These are phyloP conservation scores for Nesidiocoris tenuis DNA, from an alignment of 2,888 invertebrate species.

Conservation along the genomic window DNA sequence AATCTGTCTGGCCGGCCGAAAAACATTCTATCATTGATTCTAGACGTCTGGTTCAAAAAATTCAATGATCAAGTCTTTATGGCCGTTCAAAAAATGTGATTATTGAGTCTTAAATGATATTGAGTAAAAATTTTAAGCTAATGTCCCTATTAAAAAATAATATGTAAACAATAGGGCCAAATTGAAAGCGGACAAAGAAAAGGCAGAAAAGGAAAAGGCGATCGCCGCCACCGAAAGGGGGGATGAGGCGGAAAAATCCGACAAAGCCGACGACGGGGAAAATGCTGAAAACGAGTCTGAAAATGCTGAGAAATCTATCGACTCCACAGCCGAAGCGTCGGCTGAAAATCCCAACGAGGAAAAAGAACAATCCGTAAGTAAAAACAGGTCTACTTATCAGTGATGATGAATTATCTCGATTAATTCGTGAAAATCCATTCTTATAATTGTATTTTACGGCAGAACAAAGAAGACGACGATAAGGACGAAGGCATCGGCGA, in stretches of 20 bases:
- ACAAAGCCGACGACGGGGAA: constrained; percentile 54
- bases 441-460: background rate
- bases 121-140: too few relatives aligned
- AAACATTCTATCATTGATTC: too few relatives aligned
- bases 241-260: constrained; percentile 50
- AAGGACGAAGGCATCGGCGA: constrained; percentile 28
- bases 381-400: too few relatives aligned
- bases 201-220: constrained; percentile 55
- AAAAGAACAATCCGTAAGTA: background rate
- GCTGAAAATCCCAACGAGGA: background rate
- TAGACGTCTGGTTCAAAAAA: too few relatives aligned
- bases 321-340: background rate
- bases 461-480: constrained; percentile 32
- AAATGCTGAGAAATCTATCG: constrained; percentile 53
- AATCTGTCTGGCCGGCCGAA: too few relatives aligned
- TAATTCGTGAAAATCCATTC: too few relatives aligned
- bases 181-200: constrained; percentile 47
- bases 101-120: too few relatives aligned
- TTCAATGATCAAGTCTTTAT: too few relatives aligned
- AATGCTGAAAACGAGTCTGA: constrained; percentile 57
- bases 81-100: too few relatives aligned
- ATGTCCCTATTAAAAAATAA: too few relatives aligned
- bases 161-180: too few relatives aligned
- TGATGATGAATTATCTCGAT: too few relatives aligned
- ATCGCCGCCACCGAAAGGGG: constrained; percentile 57